Evolutionary conservation across 2,113 vertebrate species (phyloP).

Genomic region (Microtus richardsoni): DNA sequence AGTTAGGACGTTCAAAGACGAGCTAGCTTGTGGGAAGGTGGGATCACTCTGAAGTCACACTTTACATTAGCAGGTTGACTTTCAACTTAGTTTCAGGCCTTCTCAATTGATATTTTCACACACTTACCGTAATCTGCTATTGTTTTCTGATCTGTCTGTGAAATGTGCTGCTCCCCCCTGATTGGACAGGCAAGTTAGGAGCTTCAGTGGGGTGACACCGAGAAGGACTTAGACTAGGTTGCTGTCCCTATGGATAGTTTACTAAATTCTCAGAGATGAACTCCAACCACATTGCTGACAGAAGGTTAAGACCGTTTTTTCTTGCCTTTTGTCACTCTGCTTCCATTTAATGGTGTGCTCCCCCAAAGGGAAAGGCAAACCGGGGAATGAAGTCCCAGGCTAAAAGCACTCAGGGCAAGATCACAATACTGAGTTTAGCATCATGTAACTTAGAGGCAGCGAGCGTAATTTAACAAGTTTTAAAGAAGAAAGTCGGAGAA

Average conservation of each 20-base stretch:
- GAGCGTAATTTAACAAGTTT: conserved; percentile 44
- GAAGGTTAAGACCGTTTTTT: conserved; percentile 8
- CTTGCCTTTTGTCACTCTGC: conserved; percentile 31
- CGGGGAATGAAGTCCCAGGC: not conserved
- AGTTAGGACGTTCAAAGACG: not conserved
- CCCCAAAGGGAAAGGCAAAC: conserved; percentile 30
- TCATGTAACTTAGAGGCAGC: conserved; percentile 45
- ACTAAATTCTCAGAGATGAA: conserved; percentile 18
- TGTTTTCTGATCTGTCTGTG: not conserved
- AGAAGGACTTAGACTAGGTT: not conserved
- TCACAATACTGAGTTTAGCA: conserved; percentile 39
- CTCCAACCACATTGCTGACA: not conserved
- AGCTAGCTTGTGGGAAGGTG: not conserved
- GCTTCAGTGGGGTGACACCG: not conserved
- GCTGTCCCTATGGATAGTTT: not conserved
- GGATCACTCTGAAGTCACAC: not conserved
- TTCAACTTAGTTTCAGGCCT: not conserved
- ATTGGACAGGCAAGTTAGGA: not conserved
- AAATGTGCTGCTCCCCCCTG: conserved; percentile 17
- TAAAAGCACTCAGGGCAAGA: conserved; percentile 20
- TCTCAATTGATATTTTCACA: conserved; percentile 35
- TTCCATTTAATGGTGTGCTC: not conserved
- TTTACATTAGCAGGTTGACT: conserved; percentile 5
- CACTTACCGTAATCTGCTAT: not conserved
- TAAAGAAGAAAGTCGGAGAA: conserved; percentile 37